A percentile compares a stretch with the other conserved stretches of the same genome.
Conservation (phyloP, 2,888 invertebrate genomes). For the Keiferia lycopersicella region DNA sequence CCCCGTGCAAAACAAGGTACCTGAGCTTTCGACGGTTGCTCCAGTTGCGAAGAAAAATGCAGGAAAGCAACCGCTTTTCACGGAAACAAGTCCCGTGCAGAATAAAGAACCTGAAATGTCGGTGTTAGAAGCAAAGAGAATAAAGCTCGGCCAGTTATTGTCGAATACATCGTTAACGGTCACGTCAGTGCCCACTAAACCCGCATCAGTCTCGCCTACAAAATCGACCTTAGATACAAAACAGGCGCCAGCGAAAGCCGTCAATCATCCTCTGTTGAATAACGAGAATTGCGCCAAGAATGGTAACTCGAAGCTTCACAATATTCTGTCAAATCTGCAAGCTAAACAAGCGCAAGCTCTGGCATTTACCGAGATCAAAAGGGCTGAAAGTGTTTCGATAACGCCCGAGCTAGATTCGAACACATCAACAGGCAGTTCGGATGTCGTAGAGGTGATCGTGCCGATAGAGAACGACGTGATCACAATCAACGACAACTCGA, state of each 20-base stretch:
- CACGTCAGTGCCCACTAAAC: slow-evolving; percentile 57
- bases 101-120: slow-evolving; percentile 62
- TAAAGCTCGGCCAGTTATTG: slow-evolving; percentile 71
- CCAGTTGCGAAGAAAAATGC: slow-evolving; percentile 50
- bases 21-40: slow-evolving; percentile 54
- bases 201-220: slow-evolving; percentile 49
- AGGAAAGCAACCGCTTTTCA: slow-evolving; percentile 56
- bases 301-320: slow-evolving; percentile 77
- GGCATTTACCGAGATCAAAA: slow-evolving; percentile 57
- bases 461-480: slow-evolving; percentile 62
- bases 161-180: slow-evolving; percentile 67
- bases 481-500: slow-evolving; percentile 73
- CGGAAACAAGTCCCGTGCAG: slow-evolving; percentile 53
- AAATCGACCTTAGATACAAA: slow-evolving; percentile 53
- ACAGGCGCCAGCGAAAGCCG: slow-evolving; percentile 50
- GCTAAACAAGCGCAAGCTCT: slow-evolving; percentile 66
- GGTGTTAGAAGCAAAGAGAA: slow-evolving; percentile 64
- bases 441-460: slow-evolving; percentile 51
- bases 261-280: slow-evolving; percentile 64
- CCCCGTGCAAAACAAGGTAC: slow-evolving; percentile 56
- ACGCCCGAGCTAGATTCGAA: slow-evolving; percentile 61
- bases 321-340: slow-evolving; percentile 72
- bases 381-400: slow-evolving; percentile 54
- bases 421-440: slow-evolving; percentile 64
- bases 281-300: slow-evolving; percentile 76